Evolutionary conservation across 2,888 invertebrate genomes (phyloP).

Genomic region (Chloroclysta siterata): DNA sequence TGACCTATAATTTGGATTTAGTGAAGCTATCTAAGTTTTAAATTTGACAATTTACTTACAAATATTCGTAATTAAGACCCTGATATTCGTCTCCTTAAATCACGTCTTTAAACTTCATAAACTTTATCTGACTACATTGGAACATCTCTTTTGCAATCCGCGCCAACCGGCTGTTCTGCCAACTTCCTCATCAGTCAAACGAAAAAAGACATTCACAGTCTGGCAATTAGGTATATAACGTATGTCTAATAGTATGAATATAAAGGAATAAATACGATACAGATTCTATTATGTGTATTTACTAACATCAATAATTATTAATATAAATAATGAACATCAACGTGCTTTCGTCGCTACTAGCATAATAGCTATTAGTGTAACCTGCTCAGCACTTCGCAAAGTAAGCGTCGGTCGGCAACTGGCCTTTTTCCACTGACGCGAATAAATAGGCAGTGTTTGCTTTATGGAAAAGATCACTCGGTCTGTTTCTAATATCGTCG

Average conservation of each 20-base stretch:
- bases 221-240: not conserved
- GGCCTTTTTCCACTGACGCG: conserved; percentile 3
- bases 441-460: conserved; percentile 3
- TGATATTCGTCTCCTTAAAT: conserved; percentile 69
- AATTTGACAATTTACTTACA: conserved; percentile 59
- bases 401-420: conserved; percentile 1
- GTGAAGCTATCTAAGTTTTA: conserved; percentile 44
- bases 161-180: conserved; percentile 16
- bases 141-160: conserved; percentile 17
- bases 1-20: conserved; percentile 40
- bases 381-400: conserved; percentile 15
- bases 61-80: conserved; percentile 70
- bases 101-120: conserved; percentile 40
- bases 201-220: conserved; percentile 23
- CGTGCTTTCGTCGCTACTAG: conserved; percentile 16
- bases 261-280: not conserved
- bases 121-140: conserved; percentile 19
- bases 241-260: not conserved
- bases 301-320: not conserved
- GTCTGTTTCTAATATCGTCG: conserved; percentile 11
- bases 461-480: conserved; percentile 7
- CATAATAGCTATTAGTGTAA: conserved; percentile 2
- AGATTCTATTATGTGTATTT: conserved; percentile 1
- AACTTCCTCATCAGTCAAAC: conserved; percentile 17
- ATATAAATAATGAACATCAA: conserved; percentile 1